phyloP scores from a whole-genome alignment of 2,888 invertebrate species.

The Trissolcus brochymenae region DNA sequence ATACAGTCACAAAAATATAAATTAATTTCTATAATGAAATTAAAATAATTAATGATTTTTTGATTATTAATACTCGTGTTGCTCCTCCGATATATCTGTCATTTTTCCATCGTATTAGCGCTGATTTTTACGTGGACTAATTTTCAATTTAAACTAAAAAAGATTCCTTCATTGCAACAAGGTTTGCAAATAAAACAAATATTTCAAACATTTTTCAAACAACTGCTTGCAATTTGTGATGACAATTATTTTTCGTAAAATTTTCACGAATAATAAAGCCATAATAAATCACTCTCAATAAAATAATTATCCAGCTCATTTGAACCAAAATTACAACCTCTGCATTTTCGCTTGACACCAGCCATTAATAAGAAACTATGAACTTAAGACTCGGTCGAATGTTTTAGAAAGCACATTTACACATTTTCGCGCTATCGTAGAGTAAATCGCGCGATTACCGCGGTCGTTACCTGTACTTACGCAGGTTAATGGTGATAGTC shows the following conservation, averaged over 20 bases:
- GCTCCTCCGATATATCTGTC: no score
- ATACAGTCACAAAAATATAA: no score
- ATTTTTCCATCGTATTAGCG: no score
- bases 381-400: constrained; percentile 29
- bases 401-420: constrained; percentile 53
- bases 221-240: not conserved
- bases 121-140: no score
- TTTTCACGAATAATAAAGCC: not conserved
- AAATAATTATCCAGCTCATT: constrained; percentile 19
- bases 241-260: not conserved
- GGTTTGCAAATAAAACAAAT: no score
- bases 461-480: constrained; percentile 59
- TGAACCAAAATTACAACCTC: constrained; percentile 19
- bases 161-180: no score
- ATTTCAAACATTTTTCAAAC: no score
- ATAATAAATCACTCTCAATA: constrained; percentile 11
- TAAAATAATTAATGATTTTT: no score
- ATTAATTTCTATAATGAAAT: no score
- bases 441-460: constrained; percentile 58
- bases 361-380: constrained; percentile 40
- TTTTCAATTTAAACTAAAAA: no score
- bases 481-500: constrained; percentile 59
- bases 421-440: constrained; percentile 54
- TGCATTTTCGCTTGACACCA: constrained; percentile 10
- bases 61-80: no score